Conservation (phyloP, 2,888 invertebrate genomes). For the Myathropa florea region DNA sequence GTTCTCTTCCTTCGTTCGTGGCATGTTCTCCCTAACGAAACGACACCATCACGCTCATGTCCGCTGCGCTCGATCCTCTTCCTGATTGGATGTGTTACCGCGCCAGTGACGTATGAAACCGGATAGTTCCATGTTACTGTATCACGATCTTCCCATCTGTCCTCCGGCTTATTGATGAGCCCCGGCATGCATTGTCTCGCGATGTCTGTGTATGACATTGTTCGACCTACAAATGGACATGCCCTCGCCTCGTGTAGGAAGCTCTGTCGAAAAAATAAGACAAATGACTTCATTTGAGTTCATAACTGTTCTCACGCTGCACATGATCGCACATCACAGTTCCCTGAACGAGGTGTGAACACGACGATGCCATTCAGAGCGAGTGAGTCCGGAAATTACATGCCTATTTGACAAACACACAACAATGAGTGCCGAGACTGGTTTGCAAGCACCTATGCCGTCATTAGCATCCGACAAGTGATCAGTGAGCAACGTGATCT, state of each 20-base stretch:
- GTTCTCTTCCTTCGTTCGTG: background rate
- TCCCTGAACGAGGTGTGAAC: conserved; percentile 37
- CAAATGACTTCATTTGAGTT: conserved; percentile 53
- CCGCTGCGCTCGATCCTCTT: background rate
- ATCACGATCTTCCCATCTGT: background rate
- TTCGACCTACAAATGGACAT: conserved; percentile 15
- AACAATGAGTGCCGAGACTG: background rate
- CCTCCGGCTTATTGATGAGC: background rate
- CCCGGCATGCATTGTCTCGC: background rate
- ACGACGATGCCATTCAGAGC: conserved; percentile 15
- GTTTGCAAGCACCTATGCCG: conserved; percentile 34
- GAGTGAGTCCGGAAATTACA: conserved; percentile 44
- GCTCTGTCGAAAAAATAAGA: conserved; percentile 13
- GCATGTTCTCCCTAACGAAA: background rate
- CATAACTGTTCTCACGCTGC: conserved; percentile 44
- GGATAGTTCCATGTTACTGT: background rate
- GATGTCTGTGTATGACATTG: conserved; percentile 2
- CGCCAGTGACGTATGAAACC: background rate
- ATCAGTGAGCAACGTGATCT: conserved; percentile 21
- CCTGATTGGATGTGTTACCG: background rate
- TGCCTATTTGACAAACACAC: conserved; percentile 39
- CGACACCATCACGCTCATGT: background rate
- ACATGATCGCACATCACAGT: conserved; percentile 14
- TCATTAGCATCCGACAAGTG: conserved; percentile 29
- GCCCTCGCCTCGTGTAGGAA: background rate